Percentiles rank a stretch among this genome's conserved stretches.
phyloP scores from a whole-genome alignment of 1,140 invertebrate genomes.

The Drosophila santomea region DNA sequence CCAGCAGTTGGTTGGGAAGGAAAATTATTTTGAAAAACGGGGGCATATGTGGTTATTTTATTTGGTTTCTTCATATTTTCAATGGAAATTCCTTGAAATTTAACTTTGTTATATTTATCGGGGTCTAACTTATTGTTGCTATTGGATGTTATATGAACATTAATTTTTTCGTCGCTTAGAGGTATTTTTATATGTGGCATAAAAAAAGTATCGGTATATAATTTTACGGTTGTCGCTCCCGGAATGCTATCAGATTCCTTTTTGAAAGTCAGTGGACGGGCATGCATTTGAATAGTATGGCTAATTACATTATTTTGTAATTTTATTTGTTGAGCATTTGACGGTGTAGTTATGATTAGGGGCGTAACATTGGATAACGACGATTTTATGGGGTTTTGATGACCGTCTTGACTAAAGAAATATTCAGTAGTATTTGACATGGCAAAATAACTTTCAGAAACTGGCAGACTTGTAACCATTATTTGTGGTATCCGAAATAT shows the following conservation, averaged over 20 bases:
- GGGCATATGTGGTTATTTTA: too few relatives aligned
- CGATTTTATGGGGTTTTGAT: background rate
- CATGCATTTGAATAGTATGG: conserved; percentile 75
- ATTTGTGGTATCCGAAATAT: conserved; percentile 65
- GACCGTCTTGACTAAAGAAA: background rate
- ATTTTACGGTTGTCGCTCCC: conserved; percentile 25
- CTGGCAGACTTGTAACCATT: conserved; percentile 50
- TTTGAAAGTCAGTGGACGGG: conserved; percentile 71
- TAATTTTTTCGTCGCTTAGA: conserved; percentile 36
- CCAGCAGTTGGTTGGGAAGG: background rate
- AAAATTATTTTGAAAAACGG: background rate
- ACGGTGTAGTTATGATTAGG: background rate
- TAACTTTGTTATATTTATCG: background rate
- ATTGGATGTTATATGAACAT: conserved; percentile 45
- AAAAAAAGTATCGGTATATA: conserved; percentile 15
- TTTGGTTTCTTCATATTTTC: too few relatives aligned
- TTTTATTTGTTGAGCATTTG: conserved; percentile 47
- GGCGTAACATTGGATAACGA: conserved; percentile 1
- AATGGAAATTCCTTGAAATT: background rate
- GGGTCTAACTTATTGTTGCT: conserved; percentile 4
- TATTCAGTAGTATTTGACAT: conserved; percentile 8
- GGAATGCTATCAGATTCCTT: conserved; percentile 48
- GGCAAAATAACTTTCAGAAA: conserved; percentile 11
- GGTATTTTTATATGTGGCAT: conserved; percentile 63
- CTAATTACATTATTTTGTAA: conserved; percentile 60